phyloP scores from a whole-genome alignment of 1,140 invertebrate species.

The Orchestia grillus region DNA sequence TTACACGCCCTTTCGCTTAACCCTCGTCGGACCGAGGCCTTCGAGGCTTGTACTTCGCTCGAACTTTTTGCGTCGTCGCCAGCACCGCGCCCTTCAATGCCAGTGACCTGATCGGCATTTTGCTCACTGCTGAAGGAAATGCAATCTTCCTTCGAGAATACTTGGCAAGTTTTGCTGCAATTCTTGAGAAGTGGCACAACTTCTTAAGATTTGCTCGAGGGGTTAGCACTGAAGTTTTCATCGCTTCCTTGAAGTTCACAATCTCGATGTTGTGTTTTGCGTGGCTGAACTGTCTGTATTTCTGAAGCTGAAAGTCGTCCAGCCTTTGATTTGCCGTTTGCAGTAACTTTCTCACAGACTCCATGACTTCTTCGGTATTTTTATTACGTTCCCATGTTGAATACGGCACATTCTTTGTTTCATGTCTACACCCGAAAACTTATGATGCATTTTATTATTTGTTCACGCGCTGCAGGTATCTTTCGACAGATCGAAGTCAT shows the following conservation, averaged over 20 bases:
- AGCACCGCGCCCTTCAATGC: not conserved
- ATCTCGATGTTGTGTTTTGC: not conserved
- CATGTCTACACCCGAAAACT: no score
- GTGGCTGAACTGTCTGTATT: not conserved
- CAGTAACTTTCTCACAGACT: not conserved
- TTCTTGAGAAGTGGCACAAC: not conserved
- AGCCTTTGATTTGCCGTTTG: not conserved
- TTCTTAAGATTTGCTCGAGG: not conserved
- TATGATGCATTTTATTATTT: no score
- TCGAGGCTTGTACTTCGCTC: not conserved
- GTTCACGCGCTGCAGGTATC: no score
- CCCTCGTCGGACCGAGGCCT: not conserved
- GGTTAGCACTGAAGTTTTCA: not conserved
- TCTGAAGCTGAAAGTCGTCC: not conserved
- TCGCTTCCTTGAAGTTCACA: not conserved
- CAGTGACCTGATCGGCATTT: not conserved
- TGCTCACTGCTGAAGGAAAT: not conserved
- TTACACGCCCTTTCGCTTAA: slow-evolving; percentile 24
- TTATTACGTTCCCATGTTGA: no score
- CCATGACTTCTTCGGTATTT: no score
- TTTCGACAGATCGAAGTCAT: no score
- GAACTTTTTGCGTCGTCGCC: not conserved
- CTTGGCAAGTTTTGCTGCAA: not conserved
- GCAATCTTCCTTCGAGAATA: not conserved
- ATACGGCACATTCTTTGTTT: no score